phyloP scores from a whole-genome alignment of 2,888 invertebrate species.

The Platerodrilus igneus region DNA sequence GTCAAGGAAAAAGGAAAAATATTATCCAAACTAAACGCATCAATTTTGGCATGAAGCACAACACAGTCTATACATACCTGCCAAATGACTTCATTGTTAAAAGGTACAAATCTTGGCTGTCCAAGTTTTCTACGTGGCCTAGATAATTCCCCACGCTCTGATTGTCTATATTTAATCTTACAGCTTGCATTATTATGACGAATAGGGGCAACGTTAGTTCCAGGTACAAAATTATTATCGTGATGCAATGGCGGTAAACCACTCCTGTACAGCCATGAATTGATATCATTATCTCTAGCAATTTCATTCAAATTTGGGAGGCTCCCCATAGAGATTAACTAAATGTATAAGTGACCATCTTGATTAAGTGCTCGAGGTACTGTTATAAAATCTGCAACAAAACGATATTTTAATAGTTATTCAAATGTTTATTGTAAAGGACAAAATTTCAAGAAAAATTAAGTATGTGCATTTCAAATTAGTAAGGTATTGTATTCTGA shows the following conservation, averaged over 20 bases:
- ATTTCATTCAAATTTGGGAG: constrained; percentile 63
- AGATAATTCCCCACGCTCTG: constrained; percentile 16
- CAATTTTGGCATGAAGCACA: too few relatives aligned
- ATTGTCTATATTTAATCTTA: constrained; percentile 19
- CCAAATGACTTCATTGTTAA: constrained; percentile 23
- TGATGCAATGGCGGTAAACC: constrained; percentile 10
- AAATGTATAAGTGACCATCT: too few relatives aligned
- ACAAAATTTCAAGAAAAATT: too few relatives aligned
- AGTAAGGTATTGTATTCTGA: too few relatives aligned
- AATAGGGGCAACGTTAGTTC: too few relatives aligned
- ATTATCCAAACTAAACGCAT: too few relatives aligned
- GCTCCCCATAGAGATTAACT: constrained; percentile 67
- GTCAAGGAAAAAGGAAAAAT: too few relatives aligned
- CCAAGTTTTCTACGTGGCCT: constrained; percentile 10
- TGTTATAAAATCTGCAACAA: too few relatives aligned
- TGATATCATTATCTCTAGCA: constrained; percentile 41
- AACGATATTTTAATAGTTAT: too few relatives aligned
- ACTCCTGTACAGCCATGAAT: constrained; percentile 6
- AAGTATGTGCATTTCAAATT: too few relatives aligned
- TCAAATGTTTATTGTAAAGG: too few relatives aligned
- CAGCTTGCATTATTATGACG: constrained; percentile 15
- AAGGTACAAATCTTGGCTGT: constrained; percentile 13
- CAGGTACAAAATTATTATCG: constrained; percentile 7
- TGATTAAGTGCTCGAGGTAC: too few relatives aligned
- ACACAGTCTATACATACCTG: constrained; percentile 8